Evolutionary conservation across 2,797 vertebrate genomes (phyloP), one percentile per base, ranked within the genome.

Genomic region (Xenops minutus): DNA sequence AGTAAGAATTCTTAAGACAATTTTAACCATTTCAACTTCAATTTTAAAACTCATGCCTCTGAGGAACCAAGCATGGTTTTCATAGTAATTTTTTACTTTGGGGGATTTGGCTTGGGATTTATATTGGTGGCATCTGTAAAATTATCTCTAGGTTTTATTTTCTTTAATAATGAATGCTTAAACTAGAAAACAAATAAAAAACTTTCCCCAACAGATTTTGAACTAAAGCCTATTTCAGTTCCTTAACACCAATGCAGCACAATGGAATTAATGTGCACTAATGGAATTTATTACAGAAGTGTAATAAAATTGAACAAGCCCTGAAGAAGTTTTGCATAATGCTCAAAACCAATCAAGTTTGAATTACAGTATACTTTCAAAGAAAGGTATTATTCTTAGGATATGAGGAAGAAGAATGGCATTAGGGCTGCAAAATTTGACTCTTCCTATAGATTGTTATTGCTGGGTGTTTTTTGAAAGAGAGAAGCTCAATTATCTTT

Each of bases 51-150:
- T 4, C 8, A 48, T 51, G 19, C 5, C 30, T 54, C 16, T 21
- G 21, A 69, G 0, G 1, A 85, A 58, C 6, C 2, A 17, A 68
- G 8, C 4, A 21, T 5, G 2, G 1, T 22, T 66, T 82, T 83
- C 14, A 74, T 1, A 67, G 24, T 6, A 14, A 16, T 37, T 51
- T 85, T 79, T 94, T 37, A 68, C 23, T 55, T 88, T 12, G 32
- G 20, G 27, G 61, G 14, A 77, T 49, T 39, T 63, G 27, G 14
- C 24, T 68, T 73, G 48, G 52, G 14, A 46, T 66, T 80, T 88
- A 39, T 55, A 67, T 12, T 46, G 8, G 13, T 48, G 15, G 18
- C 14, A 85, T 32, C 39, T 72, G 55, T 16, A 71, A 82, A 74
- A 51, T 14, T 1, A 66, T 11, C 12, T 71, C 24, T 30, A 59